phyloP scores from a whole-genome alignment of 2,113 vertebrate species.

The Platichthys flesus region DNA sequence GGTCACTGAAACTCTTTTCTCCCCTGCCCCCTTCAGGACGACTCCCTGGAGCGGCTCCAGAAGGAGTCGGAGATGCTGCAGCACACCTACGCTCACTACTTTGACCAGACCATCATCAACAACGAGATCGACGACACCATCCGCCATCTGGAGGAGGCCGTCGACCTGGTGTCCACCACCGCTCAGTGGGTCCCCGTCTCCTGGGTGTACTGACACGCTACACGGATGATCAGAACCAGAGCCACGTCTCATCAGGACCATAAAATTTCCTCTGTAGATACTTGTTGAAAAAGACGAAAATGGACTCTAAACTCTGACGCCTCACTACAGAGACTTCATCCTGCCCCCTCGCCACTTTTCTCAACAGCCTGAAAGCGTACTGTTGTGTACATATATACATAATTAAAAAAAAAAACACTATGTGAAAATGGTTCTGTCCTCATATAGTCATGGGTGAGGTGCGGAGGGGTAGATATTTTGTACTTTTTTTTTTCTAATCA shows the following conservation, averaged over 20 bases:
- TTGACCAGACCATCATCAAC: conserved; percentile 99
- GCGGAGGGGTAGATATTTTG: conserved; percentile 72
- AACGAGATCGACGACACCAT: conserved; percentile 99
- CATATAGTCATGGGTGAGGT: conserved; percentile 55
- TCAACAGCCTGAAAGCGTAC: conserved; percentile 61
- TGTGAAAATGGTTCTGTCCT: conserved; percentile 73
- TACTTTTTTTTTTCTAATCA: conserved; percentile 75
- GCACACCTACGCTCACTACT: conserved; percentile 98
- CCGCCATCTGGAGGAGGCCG: conserved; percentile 97
- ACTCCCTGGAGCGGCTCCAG: conserved; percentile 98
- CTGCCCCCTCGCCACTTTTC: conserved; percentile 29
- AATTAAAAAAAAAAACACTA: conserved; percentile 69
- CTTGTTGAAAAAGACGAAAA: conserved; percentile 48
- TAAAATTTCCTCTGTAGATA: conserved; percentile 57
- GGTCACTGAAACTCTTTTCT: too few species aligned
- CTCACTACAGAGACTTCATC: conserved; percentile 53
- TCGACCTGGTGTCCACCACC: conserved; percentile 97
- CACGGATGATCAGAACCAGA: background rate
- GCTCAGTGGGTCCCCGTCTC: conserved; percentile 98
- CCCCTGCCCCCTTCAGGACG: conserved; percentile 81
- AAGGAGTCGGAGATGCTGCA: conserved; percentile 98
- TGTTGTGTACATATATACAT: conserved; percentile 77
- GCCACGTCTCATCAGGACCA: conserved; percentile 46
- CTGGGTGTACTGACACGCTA: conserved; percentile 93
- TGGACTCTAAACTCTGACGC: conserved; percentile 35